These are phyloP conservation scores for Melanaphis sacchari DNA, from an alignment of 1,140 invertebrate genomes.

Conservation along the genomic window DNA sequence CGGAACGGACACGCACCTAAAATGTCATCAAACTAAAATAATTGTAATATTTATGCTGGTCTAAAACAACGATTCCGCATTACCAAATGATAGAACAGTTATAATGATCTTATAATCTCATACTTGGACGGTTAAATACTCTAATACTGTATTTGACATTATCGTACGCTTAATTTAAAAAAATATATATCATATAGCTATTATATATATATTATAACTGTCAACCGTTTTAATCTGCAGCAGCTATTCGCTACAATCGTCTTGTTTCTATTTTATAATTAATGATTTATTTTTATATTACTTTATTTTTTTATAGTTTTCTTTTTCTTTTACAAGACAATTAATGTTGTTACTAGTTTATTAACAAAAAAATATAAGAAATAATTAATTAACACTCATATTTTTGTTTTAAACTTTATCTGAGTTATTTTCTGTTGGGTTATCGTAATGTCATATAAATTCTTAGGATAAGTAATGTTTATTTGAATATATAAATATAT, in stretches of 20 bases:
- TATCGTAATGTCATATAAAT: too few species aligned
- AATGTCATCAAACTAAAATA: background rate
- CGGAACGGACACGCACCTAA: background rate
- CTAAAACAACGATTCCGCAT: background rate
- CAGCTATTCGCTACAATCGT: background rate
- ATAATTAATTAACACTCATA: too few species aligned
- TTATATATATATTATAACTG: background rate
- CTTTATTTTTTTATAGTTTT: background rate
- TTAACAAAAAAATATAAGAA: background rate
- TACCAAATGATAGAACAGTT: background rate
- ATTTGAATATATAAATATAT: too few species aligned
- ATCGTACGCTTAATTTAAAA: background rate
- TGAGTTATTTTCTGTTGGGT: too few species aligned
- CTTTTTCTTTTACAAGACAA: background rate
- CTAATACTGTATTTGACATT: background rate
- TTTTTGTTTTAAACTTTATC: too few species aligned
- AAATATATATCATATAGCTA: background rate
- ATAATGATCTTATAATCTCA: background rate
- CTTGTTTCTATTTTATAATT: too few species aligned
- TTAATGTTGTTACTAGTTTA: background rate
- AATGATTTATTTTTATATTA: background rate
- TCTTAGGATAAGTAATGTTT: too few species aligned
- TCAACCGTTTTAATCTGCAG: background rate
- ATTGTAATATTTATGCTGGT: background rate
- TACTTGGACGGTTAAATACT: background rate